Conservation (phyloP, 2,888 invertebrate species). For the Lasioglossum leucozonium region DNA sequence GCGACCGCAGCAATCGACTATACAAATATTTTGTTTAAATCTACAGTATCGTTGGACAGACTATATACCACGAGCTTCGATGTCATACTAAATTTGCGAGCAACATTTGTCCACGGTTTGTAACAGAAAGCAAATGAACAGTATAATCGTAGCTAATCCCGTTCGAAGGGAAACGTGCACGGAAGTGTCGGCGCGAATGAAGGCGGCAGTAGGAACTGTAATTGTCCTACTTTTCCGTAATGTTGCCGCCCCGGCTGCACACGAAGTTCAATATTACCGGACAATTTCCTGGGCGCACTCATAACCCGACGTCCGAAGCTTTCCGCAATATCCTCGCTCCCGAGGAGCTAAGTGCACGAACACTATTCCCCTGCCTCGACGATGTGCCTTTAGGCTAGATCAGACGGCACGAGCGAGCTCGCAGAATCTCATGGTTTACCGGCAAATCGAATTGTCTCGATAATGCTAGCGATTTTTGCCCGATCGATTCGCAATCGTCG, state of each 20-base stretch:
- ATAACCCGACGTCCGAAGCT: slow-evolving; percentile 36
- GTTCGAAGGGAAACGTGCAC: not conserved
- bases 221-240: slow-evolving; percentile 34
- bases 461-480: not conserved
- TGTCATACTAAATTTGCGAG: not conserved
- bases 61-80: not conserved
- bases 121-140: not conserved
- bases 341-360: slow-evolving; percentile 56
- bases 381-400: slow-evolving; percentile 22
- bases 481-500: not conserved
- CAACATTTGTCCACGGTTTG: not conserved
- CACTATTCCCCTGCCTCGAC: slow-evolving; percentile 25
- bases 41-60: no score
- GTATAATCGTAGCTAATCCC: slow-evolving; percentile 23
- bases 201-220: slow-evolving; percentile 16
- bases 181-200: slow-evolving; percentile 13
- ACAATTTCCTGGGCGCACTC: slow-evolving; percentile 58
- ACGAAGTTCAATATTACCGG: slow-evolving; percentile 58
- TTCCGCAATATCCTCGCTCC: slow-evolving; percentile 65
- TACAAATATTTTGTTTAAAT: no score
- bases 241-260: slow-evolving; percentile 8
- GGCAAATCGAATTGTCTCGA: not conserved
- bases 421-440: not conserved
- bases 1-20: no score
- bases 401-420: slow-evolving; percentile 4